Conservation (phyloP, 1,140 invertebrate genomes). For the Steinernema khuongi region DNA sequence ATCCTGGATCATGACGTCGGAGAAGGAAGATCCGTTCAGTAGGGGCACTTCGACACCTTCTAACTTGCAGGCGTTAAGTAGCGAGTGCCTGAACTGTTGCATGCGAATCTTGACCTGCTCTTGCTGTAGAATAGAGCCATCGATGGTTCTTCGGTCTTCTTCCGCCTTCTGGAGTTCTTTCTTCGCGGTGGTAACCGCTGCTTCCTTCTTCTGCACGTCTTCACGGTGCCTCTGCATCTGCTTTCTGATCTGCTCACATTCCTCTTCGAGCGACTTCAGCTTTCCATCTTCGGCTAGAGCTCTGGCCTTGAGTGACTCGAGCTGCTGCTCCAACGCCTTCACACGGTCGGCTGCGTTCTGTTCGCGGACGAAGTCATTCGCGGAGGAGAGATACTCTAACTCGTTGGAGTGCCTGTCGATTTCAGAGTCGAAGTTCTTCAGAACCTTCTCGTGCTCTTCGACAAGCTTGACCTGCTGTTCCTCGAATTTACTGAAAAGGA, state of each 20-base stretch:
- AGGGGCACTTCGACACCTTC: constrained; percentile 44
- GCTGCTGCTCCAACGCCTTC: constrained; percentile 82
- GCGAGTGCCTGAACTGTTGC: constrained; percentile 77
- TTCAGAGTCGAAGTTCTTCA: constrained; percentile 94
- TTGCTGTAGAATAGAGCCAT: constrained; percentile 33
- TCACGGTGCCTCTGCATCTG: neutral
- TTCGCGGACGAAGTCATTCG: constrained; percentile 67
- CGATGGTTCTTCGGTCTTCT: constrained; percentile 80
- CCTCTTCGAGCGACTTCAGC: constrained; percentile 76
- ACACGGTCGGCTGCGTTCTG: constrained; percentile 36
- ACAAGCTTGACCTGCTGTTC: constrained; percentile 87
- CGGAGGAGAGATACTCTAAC: constrained; percentile 87
- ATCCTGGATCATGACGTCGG: constrained; percentile 1
- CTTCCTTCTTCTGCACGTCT: constrained; percentile 52
- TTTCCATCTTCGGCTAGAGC: constrained; percentile 82
- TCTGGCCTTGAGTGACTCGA: constrained; percentile 78
- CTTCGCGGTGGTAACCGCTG: constrained; percentile 67
- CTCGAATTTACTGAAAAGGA: constrained; percentile 75
- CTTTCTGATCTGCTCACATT: constrained; percentile 70
- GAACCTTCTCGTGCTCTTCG: constrained; percentile 86
- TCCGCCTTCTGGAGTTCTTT: constrained; percentile 75
- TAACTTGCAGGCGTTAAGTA: constrained; percentile 88
- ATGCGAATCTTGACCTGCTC: constrained; percentile 33
- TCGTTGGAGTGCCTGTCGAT: constrained; percentile 89
- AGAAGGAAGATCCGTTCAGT: neutral